Evolutionary conservation across 2,113 vertebrate genomes (phyloP), one percentile per base, ranked within the genome.

Genomic region (Hippocampus mohnikei): DNA sequence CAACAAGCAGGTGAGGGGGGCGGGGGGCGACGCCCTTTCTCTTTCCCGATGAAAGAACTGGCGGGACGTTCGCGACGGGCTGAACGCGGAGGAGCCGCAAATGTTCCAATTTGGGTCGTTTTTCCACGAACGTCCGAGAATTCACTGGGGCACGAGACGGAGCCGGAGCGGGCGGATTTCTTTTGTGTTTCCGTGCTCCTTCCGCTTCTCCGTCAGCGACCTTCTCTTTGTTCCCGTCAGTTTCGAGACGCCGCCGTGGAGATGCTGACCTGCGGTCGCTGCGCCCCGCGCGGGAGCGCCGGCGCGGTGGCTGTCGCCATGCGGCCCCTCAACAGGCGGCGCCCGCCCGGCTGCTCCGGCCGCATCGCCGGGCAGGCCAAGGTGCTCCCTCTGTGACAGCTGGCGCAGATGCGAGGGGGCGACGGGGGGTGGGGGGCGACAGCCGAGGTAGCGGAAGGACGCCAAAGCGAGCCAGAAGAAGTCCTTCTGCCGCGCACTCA

Each of bases 1-100:
- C 72, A 93, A 93, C 87, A 90, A 88, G 75, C 88, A 90, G 91
- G 91, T 93, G 16, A 23, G 23, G 74, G 74, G 2, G 3, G 46
- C 13, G 15, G 3, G 13, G 15, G 15, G 29, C 1, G 29, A 2
- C 29, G 29, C 29, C 3, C 29, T 0, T 29, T 33, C 33, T 33
- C 33, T 37, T 37, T 37, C 33, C 29, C 29, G 29, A 5, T 5
- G 29, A 33, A 33, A 33, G 5, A 33, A 33, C 29, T 33, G 4
- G 0, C 29, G 4, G 0, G 1, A 33, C 29, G 29, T 33, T 33
- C 4, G 0, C 5, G 29, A 5, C 29, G 5, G 3, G 29, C 29
- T 4, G 29, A 29, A 2, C 0, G 3, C 2, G 29, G 29, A 29
- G 29, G 29, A 4, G 29, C 29, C 29, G 29, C 29, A 33, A 33